Base-by-base conservation (phyloP, 2,888 invertebrate species). In the Platypus cylindrus region DNA sequence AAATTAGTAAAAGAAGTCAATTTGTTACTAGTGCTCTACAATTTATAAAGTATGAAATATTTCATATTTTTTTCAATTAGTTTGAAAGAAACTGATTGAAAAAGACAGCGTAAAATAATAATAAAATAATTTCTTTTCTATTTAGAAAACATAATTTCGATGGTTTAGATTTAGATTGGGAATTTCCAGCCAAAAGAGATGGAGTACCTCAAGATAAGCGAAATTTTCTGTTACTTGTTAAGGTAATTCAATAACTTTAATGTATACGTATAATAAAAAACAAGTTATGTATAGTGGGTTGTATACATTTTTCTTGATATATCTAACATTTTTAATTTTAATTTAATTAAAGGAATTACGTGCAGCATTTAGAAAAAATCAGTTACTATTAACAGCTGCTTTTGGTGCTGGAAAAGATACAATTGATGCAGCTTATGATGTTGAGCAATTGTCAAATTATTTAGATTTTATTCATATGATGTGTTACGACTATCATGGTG, bases 401-500 rank as follows among this genome's bases (percentile, higher is more conserved):
- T 68, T 90, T 25, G 83, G 85, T 2, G 84, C 85, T 0, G 77
- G 79, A 1, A 76, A 76, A 51, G 66, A 68, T 17, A 81, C 78
- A 0, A 82, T 86, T 51, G 78, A 84, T 41, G 60, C 68, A 1
- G 82, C 80, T 0, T 90, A 90, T 51, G 78, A 87, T 55, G 67
- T 90, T 9, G 65, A 71, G 4, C 71, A 74, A 43, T 63, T 90
- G 9, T 72, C 76, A 11, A 60, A 71, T 1, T 73, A 78, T 52
- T 56, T 81, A 24, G 78, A 82, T 55, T 74, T 70, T 36, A 69
- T 87, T 22, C 84, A 87, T 48, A 71, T 87, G 55, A 89, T 87
- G 87, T 80, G 82, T 41, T 90, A 90, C 56, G 89, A 90, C 58
- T 89, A 86, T 57, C 85, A 86, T 47, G 87, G 87, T 0, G 71